phyloP scores from a whole-genome alignment of 2,888 invertebrate genomes.

The Nesidiocoris tenuis region DNA sequence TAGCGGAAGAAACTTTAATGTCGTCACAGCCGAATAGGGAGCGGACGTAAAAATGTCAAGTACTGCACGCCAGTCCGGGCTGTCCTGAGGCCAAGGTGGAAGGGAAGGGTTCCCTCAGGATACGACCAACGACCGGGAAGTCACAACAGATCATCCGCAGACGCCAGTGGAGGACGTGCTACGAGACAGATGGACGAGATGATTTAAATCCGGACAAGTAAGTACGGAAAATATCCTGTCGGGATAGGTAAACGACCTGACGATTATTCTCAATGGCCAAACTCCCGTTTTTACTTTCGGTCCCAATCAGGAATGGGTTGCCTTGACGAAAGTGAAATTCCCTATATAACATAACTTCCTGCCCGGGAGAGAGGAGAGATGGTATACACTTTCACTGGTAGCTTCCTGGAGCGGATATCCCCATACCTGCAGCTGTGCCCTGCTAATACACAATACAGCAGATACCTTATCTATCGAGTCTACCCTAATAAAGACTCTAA shows the following conservation, averaged over 20 bases:
- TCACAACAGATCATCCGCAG: constrained; percentile 34
- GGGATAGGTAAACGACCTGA: background rate
- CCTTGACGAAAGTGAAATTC: constrained; percentile 31
- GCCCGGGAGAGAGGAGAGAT: background rate
- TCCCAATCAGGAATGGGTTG: background rate
- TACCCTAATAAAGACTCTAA: too few species aligned
- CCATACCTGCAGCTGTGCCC: too few species aligned
- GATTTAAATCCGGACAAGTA: constrained; percentile 1
- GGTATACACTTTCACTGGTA: constrained; percentile 26
- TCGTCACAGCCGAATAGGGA: constrained; percentile 7
- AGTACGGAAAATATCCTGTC: background rate
- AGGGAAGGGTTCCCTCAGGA: background rate
- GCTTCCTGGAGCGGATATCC: too few species aligned
- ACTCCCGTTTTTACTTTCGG: background rate
- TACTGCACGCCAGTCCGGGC: constrained; percentile 3
- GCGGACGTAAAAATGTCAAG: constrained; percentile 25
- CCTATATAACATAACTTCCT: background rate
- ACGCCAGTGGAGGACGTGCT: constrained; percentile 20
- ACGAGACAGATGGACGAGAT: constrained; percentile 9
- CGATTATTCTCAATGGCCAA: background rate
- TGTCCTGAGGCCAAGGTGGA: background rate
- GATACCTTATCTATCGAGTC: too few species aligned
- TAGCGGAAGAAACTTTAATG: background rate
- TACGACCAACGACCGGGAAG: background rate
- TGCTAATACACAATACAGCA: too few species aligned